phyloP scores from a whole-genome alignment of 2,888 invertebrate species.

The Cataglyphis albicans region DNA sequence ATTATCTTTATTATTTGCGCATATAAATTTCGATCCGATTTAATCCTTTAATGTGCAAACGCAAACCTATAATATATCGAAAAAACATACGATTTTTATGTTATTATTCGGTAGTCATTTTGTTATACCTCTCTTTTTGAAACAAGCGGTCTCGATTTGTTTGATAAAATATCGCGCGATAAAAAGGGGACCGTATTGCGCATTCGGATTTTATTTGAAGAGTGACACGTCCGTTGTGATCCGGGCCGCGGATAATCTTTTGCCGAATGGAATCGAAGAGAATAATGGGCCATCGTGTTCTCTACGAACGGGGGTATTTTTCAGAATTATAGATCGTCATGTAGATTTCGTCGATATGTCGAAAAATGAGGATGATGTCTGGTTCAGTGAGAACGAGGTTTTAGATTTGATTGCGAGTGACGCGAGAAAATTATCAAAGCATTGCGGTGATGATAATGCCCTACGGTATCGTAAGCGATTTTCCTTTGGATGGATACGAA shows the following conservation, averaged over 20 bases:
- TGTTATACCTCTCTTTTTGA: neutral
- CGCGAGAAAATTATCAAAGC: neutral
- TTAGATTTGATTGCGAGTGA: neutral
- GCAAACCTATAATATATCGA: neutral
- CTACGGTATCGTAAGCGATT: conserved; percentile 32
- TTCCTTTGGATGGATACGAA: conserved; percentile 11
- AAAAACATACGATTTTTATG: conserved; percentile 8
- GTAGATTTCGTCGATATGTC: conserved; percentile 15
- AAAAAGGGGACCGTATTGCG: conserved; percentile 22
- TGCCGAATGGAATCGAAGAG: conserved; percentile 13
- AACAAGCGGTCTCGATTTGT: neutral
- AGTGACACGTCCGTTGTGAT: conserved; percentile 3
- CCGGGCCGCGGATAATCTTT: conserved; percentile 21
- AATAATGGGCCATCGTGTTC: conserved; percentile 17
- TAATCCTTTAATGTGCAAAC: neutral
- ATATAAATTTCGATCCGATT: neutral
- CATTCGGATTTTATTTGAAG: conserved; percentile 36
- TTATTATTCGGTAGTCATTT: neutral
- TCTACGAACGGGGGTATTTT: conserved; percentile 13
- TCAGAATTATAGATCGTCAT: conserved; percentile 16
- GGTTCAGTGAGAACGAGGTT: neutral
- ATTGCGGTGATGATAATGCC: neutral
- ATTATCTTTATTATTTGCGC: conserved; percentile 9
- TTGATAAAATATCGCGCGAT: conserved; percentile 23
- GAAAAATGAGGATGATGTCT: conserved; percentile 10